Base-by-base conservation (phyloP, 2,888 invertebrate species). In the Phengaris alcon region DNA sequence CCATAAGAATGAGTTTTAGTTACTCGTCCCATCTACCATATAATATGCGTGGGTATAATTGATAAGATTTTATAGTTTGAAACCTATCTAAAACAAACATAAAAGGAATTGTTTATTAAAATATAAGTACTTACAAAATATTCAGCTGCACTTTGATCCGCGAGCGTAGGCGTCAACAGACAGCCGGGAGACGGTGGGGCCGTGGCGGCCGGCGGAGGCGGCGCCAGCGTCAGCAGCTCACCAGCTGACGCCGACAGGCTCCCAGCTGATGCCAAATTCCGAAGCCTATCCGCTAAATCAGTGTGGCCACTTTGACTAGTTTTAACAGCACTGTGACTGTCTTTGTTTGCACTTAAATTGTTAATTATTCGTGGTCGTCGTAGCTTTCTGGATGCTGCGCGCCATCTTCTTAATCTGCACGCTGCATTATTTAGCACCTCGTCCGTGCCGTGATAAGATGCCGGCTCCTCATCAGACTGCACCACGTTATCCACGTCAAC, bases 121-220 rank as follows among this genome's bases (percentile, higher is more conserved):
- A 73, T 7, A 6, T 54, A 74, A 12, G 51, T 46, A 89, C 92
- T 91, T 84, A 93, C 93, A 78, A 93, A 93, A 81, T 92, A 93
- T 77, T 90, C 89, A 9, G 86, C 84, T 15, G 90, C 86, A 78
- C 88, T 91, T 82, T 93, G 93, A 69, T 93, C 90, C n/a, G 91
- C 92, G 9, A 93, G 85, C 0, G 90, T 86, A 6, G 93, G 93
- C 59, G 91, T 90, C 52, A 92, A 85, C 76, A 93, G 85, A 82
- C 89, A 93, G 78, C 89, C 91, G 79, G 86, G 95, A 79, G 88
- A 95, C 80, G 86, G 94, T 52, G 90, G 95, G 79, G 84, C 95
- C 75, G 84, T 93, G 79, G 93, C 93, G 57, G 93, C 91, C 0
- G 92, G 87, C 10, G 90, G 92, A 72, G 93, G 93, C 55, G 93